Conservation (phyloP, 2,888 invertebrate genomes). For the Linnaemya tessellans region DNA sequence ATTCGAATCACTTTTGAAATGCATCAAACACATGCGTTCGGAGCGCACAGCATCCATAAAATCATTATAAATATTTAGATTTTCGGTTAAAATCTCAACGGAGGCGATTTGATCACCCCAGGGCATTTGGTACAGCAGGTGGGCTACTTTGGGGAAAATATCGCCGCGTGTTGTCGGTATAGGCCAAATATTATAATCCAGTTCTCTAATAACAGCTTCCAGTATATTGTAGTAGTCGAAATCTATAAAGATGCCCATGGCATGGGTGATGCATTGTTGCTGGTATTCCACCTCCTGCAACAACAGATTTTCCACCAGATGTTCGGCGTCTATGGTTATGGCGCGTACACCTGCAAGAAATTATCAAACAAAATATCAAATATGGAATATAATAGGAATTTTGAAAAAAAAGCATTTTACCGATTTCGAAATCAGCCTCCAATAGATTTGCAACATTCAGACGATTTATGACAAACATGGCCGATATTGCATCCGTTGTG, state of each 20-base stretch:
- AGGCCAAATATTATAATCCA: constrained; percentile 83
- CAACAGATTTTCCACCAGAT: constrained; percentile 79
- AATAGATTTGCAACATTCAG: constrained; percentile 81
- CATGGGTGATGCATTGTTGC: constrained; percentile 81
- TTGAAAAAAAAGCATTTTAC: constrained; percentile 72
- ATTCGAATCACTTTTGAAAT: constrained; percentile 81
- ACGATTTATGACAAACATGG: constrained; percentile 82
- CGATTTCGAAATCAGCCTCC: constrained; percentile 81
- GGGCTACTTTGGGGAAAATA: constrained; percentile 81
- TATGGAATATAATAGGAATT: background rate
- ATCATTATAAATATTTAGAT: constrained; percentile 80
- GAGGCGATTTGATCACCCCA: constrained; percentile 82
- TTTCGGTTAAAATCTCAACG: constrained; percentile 81
- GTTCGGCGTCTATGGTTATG: constrained; percentile 77
- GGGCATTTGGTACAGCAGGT: constrained; percentile 82
- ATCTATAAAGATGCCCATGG: constrained; percentile 82
- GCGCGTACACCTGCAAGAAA: constrained; percentile 79
- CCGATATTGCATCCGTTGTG: constrained; percentile 80
- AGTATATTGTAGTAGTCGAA: constrained; percentile 79
- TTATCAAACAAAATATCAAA: background rate
- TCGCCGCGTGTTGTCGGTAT: constrained; percentile 78
- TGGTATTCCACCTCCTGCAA: constrained; percentile 82
- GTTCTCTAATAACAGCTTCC: constrained; percentile 79
- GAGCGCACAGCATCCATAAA: constrained; percentile 81
- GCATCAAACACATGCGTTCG: constrained; percentile 82